Conservation (phyloP, 2,113 vertebrate species). For the Saguinus midas region DNA sequence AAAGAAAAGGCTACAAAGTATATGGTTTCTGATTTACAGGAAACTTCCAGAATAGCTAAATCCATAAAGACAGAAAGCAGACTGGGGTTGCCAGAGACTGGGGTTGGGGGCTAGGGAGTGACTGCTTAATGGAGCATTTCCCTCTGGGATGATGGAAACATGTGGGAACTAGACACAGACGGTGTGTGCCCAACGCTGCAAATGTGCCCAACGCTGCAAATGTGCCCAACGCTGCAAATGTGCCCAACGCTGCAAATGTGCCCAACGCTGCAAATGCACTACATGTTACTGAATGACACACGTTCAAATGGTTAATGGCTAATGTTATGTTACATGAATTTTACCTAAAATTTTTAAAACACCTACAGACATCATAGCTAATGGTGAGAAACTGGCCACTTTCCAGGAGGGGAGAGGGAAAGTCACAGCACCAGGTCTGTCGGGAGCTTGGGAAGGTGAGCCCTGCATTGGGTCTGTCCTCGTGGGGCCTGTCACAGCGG, state of each 20-base stretch:
- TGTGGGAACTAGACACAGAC: neutral
- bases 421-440: neutral
- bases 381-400: neutral
- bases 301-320: neutral
- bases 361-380: neutral
- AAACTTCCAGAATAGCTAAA: neutral
- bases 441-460: rapidly evolving
- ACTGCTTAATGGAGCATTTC: neutral
- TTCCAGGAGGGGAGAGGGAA: neutral
- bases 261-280: neutral
- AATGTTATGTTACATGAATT: neutral
- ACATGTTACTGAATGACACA: neutral
- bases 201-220: neutral
- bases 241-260: neutral
- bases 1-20: neutral
- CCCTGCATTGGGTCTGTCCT: neutral
- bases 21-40: neutral
- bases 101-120: neutral
- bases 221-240: neutral
- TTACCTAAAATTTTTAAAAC: neutral
- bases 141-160: neutral
- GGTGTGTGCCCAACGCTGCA: neutral
- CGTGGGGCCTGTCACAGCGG: neutral
- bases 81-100: neutral
- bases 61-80: neutral